These are phyloP conservation scores for Hylia prasina DNA, from an alignment of 2,113 vertebrate species.

Conservation along the genomic window DNA sequence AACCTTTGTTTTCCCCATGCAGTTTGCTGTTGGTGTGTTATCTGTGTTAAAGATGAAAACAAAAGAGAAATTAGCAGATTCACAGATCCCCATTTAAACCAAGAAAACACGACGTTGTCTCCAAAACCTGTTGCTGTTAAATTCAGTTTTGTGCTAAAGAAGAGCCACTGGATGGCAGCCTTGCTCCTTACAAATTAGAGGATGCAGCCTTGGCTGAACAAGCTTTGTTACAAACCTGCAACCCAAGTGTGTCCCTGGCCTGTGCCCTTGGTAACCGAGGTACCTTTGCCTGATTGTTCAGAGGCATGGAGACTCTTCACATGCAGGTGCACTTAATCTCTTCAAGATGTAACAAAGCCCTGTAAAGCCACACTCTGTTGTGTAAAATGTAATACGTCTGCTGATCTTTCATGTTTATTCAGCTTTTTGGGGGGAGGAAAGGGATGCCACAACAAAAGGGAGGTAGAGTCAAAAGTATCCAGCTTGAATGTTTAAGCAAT, in stretches of 20 bases:
- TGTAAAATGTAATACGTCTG: conserved; percentile 25
- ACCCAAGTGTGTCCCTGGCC: background rate
- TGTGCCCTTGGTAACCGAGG: background rate
- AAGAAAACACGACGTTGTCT: background rate
- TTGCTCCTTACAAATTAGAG: conserved; percentile 15
- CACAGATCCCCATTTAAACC: background rate
- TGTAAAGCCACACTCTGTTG: conserved; percentile 40
- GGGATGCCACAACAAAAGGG: background rate
- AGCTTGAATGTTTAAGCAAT: conserved; percentile 65
- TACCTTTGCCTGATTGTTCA: conserved; percentile 6
- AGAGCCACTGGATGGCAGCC: conserved; percentile 69
- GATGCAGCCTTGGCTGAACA: background rate
- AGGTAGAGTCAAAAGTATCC: background rate
- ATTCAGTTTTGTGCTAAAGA: background rate
- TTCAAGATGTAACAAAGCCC: conserved; percentile 72
- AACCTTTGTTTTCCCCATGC: background rate
- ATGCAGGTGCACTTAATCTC: conserved; percentile 73
- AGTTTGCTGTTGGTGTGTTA: background rate
- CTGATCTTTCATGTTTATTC: conserved; percentile 50
- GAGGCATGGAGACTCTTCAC: conserved; percentile 9
- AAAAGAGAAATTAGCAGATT: background rate
- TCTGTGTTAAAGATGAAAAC: background rate
- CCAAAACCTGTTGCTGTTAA: background rate
- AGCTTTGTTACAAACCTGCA: background rate
- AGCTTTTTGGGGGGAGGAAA: background rate